Conservation (phyloP, 1,140 invertebrate genomes). For the Bombus impatiens region DNA sequence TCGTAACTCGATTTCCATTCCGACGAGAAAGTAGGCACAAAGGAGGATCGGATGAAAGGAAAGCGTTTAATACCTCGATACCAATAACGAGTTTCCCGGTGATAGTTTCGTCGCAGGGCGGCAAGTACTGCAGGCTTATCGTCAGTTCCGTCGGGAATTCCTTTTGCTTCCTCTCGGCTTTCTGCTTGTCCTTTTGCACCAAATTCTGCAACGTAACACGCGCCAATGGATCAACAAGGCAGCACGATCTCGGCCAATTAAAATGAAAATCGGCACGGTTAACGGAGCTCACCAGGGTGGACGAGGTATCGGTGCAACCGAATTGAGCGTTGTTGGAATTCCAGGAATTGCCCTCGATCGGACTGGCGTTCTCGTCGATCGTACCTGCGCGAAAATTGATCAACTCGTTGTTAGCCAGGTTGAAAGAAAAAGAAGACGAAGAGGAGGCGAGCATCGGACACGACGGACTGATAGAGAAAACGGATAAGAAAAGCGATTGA, state of each 20-base stretch:
- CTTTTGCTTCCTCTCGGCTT: constrained; percentile 70
- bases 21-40: not conserved
- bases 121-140: constrained; percentile 78
- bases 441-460: too few species aligned
- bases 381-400: constrained; percentile 63
- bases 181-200: constrained; percentile 70
- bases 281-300: constrained; percentile 71
- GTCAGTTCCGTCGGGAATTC: constrained; percentile 79
- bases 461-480: too few species aligned
- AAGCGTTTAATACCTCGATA: constrained; percentile 73
- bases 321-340: constrained; percentile 70
- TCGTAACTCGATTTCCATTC: constrained; percentile 7
- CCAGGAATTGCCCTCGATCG: constrained; percentile 65
- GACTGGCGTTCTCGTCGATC: constrained; percentile 67
- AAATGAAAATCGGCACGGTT: not conserved
- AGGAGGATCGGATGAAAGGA: constrained; percentile 1
- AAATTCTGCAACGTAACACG: constrained; percentile 69
- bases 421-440: too few species aligned
- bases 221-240: constrained; percentile 5
- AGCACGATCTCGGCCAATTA: not conserved
- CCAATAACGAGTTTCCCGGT: constrained; percentile 79
- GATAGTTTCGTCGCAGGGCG: constrained; percentile 68
- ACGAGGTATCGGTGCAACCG: constrained; percentile 70
- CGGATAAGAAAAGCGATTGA: not conserved
- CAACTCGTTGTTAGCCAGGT: too few species aligned